Conservation (phyloP, 2,888 invertebrate genomes). For the Apodemia duryi region DNA sequence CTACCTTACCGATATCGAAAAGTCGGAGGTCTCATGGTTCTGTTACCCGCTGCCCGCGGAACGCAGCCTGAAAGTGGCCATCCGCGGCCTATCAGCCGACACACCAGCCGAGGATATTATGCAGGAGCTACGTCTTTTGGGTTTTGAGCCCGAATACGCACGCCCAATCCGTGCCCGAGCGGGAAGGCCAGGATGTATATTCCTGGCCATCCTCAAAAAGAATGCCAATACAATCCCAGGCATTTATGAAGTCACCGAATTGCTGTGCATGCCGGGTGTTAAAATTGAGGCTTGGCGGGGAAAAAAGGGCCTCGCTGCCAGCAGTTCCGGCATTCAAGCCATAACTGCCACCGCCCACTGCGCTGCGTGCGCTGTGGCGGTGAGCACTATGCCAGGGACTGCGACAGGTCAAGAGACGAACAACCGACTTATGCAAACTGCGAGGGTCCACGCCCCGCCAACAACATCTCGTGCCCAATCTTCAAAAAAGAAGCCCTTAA, state of each 20-base stretch:
- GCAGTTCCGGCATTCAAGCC: slow-evolving; percentile 25
- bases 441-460: too few relatives aligned
- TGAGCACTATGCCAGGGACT: slow-evolving; percentile 21
- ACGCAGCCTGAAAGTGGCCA: slow-evolving; percentile 23
- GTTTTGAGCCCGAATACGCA: slow-evolving; percentile 20
- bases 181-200: neutral
- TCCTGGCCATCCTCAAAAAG: neutral
- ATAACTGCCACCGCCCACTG: slow-evolving; percentile 20
- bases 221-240: neutral
- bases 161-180: slow-evolving; percentile 13
- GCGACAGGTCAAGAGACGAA: slow-evolving; percentile 17
- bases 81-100: slow-evolving; percentile 29
- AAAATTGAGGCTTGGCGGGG: slow-evolving; percentile 18
- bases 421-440: too few relatives aligned
- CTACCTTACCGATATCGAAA: neutral
- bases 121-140: slow-evolving; percentile 17
- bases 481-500: slow-evolving; percentile 20
- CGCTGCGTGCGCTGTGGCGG: slow-evolving; percentile 20
- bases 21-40: neutral
- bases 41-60: neutral
- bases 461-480: neutral
- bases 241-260: slow-evolving; percentile 5
- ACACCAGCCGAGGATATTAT: slow-evolving; percentile 19
- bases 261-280: slow-evolving; percentile 25
- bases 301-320: slow-evolving; percentile 22